Base-by-base conservation (phyloP, 37 sponge, comb jelly and placozoan genomes). In the Amphimedon queenslandica region DNA sequence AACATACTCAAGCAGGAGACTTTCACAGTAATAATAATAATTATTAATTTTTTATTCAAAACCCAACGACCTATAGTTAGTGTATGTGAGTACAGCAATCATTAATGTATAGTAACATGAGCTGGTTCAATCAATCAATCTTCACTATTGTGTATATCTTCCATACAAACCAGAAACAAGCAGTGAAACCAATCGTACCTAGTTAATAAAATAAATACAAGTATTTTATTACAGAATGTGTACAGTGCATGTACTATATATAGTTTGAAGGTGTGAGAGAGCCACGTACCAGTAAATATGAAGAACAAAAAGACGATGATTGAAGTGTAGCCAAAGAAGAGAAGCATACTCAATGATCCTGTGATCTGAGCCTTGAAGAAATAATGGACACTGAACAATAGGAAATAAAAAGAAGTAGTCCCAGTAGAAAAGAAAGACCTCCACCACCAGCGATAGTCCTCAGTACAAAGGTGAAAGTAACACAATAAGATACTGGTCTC, bases 371-470 rank as follows among this genome's bases (percentile, higher is more conserved):
- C 72, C 67, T 90, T 87, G 77, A 84, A 93, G 73, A 82, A 86
- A 86, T 88, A 95, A 70, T 93, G 88, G 53, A 99, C 31, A 58
- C 89, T 81, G 77, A 93, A 99, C 13, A 95, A 63, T 77, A 95
- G 82, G 58, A 93, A 77, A 71, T 93, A 96, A 47, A 94, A 68
- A 42, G 74, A 77, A 16, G 86, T 87, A 18, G 83, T 85, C 37
- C 88, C 93, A 33, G 88, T 83, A 71, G 91, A 86, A 58, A 95
- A 86, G 85, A 95, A 99, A 35, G 99, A 88, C 60, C 99, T 56
- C 99, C 99, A 99, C 96, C 96, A 95, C 99, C 99, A 99, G 66
- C 93, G 86, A 43, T 99, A 99, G 84, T 99, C 96, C 92, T 97
- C 99, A 0, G 91, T 67, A 73, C 99, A 95, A 53, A 99, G 96